phyloP scores from a whole-genome alignment of 2,797 vertebrate species.

The Syngnathus rostellatus region DNA sequence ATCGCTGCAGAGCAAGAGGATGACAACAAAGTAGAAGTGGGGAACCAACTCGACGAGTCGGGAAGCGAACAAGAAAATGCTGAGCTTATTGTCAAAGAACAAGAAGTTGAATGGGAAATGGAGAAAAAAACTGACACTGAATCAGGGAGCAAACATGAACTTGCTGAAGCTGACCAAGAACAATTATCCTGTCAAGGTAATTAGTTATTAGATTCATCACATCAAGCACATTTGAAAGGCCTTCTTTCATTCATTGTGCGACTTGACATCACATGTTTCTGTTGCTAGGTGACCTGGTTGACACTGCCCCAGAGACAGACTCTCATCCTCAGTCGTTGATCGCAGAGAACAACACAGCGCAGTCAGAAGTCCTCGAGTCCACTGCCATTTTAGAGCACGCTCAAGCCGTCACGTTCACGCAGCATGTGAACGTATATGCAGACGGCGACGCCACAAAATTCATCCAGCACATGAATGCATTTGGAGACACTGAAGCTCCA shows the following conservation, averaged over 20 bases:
- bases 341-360: not conserved
- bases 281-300: not conserved
- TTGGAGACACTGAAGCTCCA: slow-evolving; percentile 10
- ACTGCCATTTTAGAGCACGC: not conserved
- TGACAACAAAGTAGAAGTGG: not conserved
- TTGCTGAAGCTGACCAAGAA: slow-evolving; percentile 6
- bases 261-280: not conserved
- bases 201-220: not conserved
- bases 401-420: not conserved
- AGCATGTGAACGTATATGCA: not conserved
- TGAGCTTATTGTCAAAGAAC: slow-evolving; percentile 4
- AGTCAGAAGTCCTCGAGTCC: slow-evolving; percentile 1
- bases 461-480: not conserved
- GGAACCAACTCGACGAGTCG: slow-evolving; percentile 17
- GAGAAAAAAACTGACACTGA: slow-evolving; percentile 14
- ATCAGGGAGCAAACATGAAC: not conserved
- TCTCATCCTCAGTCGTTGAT: not conserved
- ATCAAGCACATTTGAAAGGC: not conserved
- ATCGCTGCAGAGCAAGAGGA: slow-evolving; percentile 9
- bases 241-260: not conserved
- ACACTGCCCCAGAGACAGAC: not conserved
- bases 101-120: slow-evolving; percentile 5
- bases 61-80: not conserved
- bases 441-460: not conserved
- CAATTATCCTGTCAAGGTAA: slow-evolving; percentile 11